A percentile compares a stretch with the other conserved stretches of the same genome.
These are phyloP conservation scores for Campopleginae sp. DNA, from an alignment of 2,888 invertebrate species.

Conservation along the genomic window DNA sequence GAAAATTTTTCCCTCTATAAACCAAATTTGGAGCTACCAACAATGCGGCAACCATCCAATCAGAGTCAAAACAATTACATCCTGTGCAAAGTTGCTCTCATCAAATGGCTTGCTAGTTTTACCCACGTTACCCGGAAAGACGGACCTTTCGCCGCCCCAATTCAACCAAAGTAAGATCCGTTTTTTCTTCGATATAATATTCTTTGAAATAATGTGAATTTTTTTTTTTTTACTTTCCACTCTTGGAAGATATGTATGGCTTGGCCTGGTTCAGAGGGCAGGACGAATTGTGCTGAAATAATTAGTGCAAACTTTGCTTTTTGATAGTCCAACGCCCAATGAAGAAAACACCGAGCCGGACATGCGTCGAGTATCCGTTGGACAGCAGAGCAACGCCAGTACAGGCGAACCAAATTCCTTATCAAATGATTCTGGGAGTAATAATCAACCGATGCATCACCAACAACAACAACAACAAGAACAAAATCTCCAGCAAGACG, in stretches of 20 bases:
- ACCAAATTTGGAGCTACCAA: slow-evolving; percentile 92
- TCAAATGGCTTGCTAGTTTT: slow-evolving; percentile 95
- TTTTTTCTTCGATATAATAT: background rate
- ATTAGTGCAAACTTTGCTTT: background rate
- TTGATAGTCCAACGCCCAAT: slow-evolving; percentile 80
- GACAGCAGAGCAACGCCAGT: slow-evolving; percentile 76
- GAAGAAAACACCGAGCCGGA: slow-evolving; percentile 83
- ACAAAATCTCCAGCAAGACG: slow-evolving; percentile 77
- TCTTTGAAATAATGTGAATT: background rate
- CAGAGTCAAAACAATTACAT: slow-evolving; percentile 86
- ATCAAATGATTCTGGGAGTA: slow-evolving; percentile 76
- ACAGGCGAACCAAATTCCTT: slow-evolving; percentile 78
- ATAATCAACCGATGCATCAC: slow-evolving; percentile 52
- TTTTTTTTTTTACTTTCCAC: background rate
- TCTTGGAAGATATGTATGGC: background rate
- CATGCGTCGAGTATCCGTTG: slow-evolving; percentile 83
- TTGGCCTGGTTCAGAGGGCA: background rate
- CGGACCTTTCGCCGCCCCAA: slow-evolving; percentile 82
- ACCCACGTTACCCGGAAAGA: slow-evolving; percentile 91
- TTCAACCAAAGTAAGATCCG: slow-evolving; percentile 78
- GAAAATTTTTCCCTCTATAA: slow-evolving; percentile 92
- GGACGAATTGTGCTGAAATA: background rate
- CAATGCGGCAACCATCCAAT: slow-evolving; percentile 88
- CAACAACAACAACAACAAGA: slow-evolving; percentile 73
- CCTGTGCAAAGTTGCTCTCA: slow-evolving; percentile 92